Evolutionary conservation across 2,797 vertebrate genomes (phyloP).

Genomic region (Sebastes itinus): DNA sequence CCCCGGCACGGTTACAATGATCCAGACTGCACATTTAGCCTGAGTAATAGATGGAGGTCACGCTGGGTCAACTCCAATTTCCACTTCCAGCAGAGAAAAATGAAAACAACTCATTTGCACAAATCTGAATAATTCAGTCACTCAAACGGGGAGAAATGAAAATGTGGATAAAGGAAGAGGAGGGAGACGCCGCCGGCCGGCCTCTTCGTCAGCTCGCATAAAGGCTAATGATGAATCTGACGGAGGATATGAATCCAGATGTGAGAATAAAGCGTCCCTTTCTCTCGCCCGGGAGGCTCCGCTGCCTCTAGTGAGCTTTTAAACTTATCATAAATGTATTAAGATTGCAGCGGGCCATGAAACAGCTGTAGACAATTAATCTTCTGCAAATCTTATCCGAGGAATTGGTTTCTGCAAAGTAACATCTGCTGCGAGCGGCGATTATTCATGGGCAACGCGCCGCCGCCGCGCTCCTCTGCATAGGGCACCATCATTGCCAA

Average conservation of each 20-base stretch:
- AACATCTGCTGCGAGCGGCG: constrained; percentile 95
- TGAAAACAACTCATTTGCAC: constrained; percentile 99
- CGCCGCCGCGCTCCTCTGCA: constrained; percentile 91
- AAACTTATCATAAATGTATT: constrained; percentile 99
- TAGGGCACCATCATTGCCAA: constrained; percentile 94
- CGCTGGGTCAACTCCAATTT: constrained; percentile 98
- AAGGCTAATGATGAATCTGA: constrained; percentile 91
- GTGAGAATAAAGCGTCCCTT: constrained; percentile 90
- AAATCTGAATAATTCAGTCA: constrained; percentile 99
- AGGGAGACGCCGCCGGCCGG: constrained; percentile 77
- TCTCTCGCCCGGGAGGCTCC: constrained; percentile 71
- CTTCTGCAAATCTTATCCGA: constrained; percentile 97
- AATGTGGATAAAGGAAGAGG: constrained; percentile 62
- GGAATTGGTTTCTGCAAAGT: constrained; percentile 96
- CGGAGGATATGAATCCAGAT: constrained; percentile 96
- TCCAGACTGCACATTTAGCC: constrained; percentile 91
- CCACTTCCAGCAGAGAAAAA: constrained; percentile 93
- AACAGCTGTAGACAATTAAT: constrained; percentile 99
- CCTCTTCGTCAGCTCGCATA: constrained; percentile 81
- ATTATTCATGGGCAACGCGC: constrained; percentile 94
- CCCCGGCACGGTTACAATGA: constrained; percentile 86
- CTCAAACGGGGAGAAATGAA: constrained; percentile 63
- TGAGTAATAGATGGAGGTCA: constrained; percentile 98
- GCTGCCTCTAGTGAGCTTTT: constrained; percentile 94
- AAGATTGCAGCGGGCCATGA: constrained; percentile 99